A percentile compares a stretch with the other conserved stretches of the same genome.
phyloP scores from a whole-genome alignment of 2,797 vertebrate genomes.

The Bryconaethiops microstoma region DNA sequence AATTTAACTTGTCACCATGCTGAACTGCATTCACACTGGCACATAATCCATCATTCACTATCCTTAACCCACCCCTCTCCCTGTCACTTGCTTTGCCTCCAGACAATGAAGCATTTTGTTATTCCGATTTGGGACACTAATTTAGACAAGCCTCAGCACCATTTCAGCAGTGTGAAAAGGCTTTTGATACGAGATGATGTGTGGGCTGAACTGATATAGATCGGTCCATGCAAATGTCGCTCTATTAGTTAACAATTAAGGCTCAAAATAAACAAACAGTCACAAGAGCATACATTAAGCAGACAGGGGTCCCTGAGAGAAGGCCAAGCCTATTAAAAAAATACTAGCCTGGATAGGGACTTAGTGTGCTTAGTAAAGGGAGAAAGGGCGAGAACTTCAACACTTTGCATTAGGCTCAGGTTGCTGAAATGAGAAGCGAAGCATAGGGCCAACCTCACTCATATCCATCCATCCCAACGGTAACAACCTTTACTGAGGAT shows the following conservation, averaged over 20 bases:
- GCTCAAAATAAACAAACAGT: conserved; percentile 16
- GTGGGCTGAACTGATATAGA: conserved; percentile 39
- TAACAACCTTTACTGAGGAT: conserved; percentile 52
- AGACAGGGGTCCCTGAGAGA: neutral
- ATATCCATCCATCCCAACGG: conserved; percentile 55
- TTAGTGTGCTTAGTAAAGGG: conserved; percentile 11
- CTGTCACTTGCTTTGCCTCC: conserved; percentile 54
- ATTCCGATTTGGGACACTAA: conserved; percentile 56
- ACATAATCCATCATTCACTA: conserved; percentile 64
- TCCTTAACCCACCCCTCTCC: conserved; percentile 56
- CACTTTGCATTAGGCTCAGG: conserved; percentile 63
- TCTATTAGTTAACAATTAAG: conserved; percentile 3
- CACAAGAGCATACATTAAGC: neutral
- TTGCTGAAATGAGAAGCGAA: conserved; percentile 64
- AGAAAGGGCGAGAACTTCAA: conserved; percentile 50
- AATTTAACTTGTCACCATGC: conserved; percentile 64
- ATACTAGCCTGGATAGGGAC: conserved; percentile 25
- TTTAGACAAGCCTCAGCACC: conserved; percentile 64
- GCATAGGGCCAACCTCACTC: conserved; percentile 64
- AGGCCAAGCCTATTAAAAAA: neutral
- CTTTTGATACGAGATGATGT: conserved; percentile 57
- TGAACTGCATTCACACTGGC: conserved; percentile 60
- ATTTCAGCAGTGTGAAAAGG: conserved; percentile 66
- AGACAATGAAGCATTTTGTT: conserved; percentile 69
- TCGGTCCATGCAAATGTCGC: conserved; percentile 39